phyloP scores from a whole-genome alignment of 2,888 invertebrate genomes.

The Cremastobaeus sp. region DNA sequence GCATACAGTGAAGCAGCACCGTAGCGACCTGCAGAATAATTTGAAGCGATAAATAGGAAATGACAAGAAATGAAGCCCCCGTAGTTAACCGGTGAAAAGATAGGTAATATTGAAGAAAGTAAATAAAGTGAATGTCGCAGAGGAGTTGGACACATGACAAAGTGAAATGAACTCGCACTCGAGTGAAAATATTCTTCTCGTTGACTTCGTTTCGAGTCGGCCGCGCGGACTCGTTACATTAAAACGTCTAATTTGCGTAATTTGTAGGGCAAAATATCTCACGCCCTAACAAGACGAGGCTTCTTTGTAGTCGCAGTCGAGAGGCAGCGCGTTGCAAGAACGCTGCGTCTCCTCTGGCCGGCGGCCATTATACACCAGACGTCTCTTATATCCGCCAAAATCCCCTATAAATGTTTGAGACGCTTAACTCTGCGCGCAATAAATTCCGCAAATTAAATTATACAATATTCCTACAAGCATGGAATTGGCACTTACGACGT shows the following conservation, averaged over 20 bases:
- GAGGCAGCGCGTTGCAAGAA: constrained; percentile 41
- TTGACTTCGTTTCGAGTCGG: constrained; percentile 13
- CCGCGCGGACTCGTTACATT: constrained; percentile 52
- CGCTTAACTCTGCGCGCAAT: constrained; percentile 47
- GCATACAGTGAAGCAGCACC: constrained; percentile 10
- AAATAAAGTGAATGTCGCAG: constrained; percentile 13
- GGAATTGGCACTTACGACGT: constrained; percentile 45
- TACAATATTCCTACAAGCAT: constrained; percentile 49
- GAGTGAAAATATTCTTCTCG: constrained; percentile 34
- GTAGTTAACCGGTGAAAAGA: not conserved
- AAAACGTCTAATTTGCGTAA: constrained; percentile 59
- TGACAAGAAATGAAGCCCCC: constrained; percentile 17
- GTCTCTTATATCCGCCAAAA: constrained; percentile 46
- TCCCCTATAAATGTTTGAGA: constrained; percentile 50
- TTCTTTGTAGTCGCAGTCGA: constrained; percentile 49
- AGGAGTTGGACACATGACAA: constrained; percentile 8
- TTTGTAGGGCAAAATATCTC: constrained; percentile 58
- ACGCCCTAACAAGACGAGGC: constrained; percentile 54
- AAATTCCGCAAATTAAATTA: constrained; percentile 58
- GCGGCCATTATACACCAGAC: constrained; percentile 36
- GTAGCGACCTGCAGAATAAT: constrained; percentile 16
- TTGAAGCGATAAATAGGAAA: constrained; percentile 32
- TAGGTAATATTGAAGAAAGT: constrained; percentile 29
- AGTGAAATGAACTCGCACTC: constrained; percentile 38
- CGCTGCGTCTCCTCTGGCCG: constrained; percentile 27